These are phyloP conservation scores for Drosophila mimica DNA, from an alignment of 2,888 invertebrate species.

Conservation along the genomic window DNA sequence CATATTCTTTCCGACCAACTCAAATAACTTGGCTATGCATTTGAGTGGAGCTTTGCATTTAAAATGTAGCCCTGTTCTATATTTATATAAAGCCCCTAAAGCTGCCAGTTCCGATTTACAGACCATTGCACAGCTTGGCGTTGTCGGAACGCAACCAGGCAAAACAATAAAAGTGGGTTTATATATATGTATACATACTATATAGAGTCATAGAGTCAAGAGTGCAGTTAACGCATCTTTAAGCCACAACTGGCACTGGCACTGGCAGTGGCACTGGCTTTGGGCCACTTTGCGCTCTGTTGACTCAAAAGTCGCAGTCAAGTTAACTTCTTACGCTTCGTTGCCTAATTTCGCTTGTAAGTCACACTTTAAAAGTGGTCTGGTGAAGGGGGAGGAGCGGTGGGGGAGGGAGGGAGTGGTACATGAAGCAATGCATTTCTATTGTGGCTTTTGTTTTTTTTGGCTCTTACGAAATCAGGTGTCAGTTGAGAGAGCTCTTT, in stretches of 20 bases:
- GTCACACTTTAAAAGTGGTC: slow-evolving; percentile 58
- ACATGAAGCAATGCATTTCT: slow-evolving; percentile 43
- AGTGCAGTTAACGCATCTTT: slow-evolving; percentile 53
- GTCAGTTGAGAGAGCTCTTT: not conserved
- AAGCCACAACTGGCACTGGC: not conserved
- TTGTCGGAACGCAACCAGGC: slow-evolving; percentile 36
- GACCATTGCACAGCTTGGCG: slow-evolving; percentile 2
- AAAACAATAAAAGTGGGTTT: not conserved
- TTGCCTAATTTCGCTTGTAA: slow-evolving; percentile 67
- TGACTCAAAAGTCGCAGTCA: slow-evolving; percentile 48
- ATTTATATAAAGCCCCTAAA: not conserved
- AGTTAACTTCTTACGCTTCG: slow-evolving; percentile 62
- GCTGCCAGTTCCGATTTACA: not conserved
- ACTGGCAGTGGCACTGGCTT: not conserved
- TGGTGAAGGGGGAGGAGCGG: not conserved
- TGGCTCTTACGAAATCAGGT: slow-evolving; percentile 29
- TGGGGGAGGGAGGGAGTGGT: not conserved
- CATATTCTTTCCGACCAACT: not conserved
- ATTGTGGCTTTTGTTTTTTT: slow-evolving; percentile 7
- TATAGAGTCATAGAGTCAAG: slow-evolving; percentile 15
- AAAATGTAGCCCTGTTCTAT: not conserved
- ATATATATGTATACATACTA: not conserved
- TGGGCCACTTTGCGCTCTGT: slow-evolving; percentile 63
- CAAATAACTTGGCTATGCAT: not conserved
- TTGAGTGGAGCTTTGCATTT: not conserved